Conservation (phyloP, 2,113 vertebrate genomes). For the Anarhynchus alexandrinus region DNA sequence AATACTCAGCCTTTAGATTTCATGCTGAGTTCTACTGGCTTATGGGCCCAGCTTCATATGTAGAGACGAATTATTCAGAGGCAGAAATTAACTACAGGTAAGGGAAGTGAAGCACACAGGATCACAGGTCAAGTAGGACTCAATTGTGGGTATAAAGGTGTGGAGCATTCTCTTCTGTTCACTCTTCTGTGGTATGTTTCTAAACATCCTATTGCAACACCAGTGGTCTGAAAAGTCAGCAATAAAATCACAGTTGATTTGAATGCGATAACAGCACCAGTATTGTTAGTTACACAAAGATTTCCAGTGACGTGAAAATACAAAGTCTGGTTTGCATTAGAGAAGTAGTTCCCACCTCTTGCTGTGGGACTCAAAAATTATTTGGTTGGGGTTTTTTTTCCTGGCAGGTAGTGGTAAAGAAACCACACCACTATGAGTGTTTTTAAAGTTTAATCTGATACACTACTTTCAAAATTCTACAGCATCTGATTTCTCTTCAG, state of each 20-base stretch:
- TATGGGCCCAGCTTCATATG: not conserved
- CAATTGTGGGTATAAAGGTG: not conserved
- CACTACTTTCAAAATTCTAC: not conserved
- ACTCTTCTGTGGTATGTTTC: not conserved
- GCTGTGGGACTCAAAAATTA: not conserved
- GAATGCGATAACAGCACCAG: not conserved
- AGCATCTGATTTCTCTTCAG: not conserved
- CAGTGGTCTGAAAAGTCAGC: not conserved
- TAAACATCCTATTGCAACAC: not conserved
- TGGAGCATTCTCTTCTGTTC: not conserved
- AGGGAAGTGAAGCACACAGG: not conserved
- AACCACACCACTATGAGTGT: not conserved
- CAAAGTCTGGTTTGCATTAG: not conserved
- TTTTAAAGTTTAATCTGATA: not conserved
- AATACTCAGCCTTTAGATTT: not conserved
- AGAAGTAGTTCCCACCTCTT: not conserved
- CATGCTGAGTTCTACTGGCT: not conserved
- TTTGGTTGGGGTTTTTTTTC: not conserved
- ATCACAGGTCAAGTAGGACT: not conserved
- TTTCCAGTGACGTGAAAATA: not conserved
- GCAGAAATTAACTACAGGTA: not conserved
- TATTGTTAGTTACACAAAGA: not conserved
- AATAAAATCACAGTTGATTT: not conserved
- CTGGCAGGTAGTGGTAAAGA: not conserved
- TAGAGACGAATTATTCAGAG: not conserved